A percentile compares a stretch with the other conserved stretches of the same genome.
Conservation (phyloP, 2,113 vertebrate genomes). For the Synodontis membranacea region DNA sequence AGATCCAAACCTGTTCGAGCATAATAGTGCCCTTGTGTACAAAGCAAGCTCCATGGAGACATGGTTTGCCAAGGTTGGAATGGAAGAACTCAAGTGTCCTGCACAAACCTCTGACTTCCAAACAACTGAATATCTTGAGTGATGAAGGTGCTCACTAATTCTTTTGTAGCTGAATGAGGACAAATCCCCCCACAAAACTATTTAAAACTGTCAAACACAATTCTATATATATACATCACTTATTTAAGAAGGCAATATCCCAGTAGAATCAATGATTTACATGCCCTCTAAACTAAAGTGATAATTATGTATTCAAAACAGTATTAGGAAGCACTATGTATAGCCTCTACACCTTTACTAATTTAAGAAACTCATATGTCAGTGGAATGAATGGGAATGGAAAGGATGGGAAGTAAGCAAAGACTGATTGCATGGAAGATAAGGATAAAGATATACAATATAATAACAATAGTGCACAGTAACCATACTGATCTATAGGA, state of each 20-base stretch:
- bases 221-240: background rate
- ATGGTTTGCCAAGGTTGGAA: background rate
- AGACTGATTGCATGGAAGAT: background rate
- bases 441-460: background rate
- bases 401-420: background rate
- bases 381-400: background rate
- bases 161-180: background rate
- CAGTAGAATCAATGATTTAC: background rate
- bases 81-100: background rate
- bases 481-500: background rate
- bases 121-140: background rate
- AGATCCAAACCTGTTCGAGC: background rate
- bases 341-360: constrained; percentile 10
- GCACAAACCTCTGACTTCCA: background rate
- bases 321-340: constrained; percentile 25
- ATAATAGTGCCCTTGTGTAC: background rate
- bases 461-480: background rate
- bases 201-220: background rate
- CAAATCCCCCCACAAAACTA: background rate
- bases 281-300: background rate
- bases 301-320: background rate
- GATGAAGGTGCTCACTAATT: background rate
- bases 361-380: constrained; percentile 9
- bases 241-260: background rate
- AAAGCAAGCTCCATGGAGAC: background rate